Base-by-base conservation (phyloP, 2,888 invertebrate genomes). In the Coelopa pilipes region DNA sequence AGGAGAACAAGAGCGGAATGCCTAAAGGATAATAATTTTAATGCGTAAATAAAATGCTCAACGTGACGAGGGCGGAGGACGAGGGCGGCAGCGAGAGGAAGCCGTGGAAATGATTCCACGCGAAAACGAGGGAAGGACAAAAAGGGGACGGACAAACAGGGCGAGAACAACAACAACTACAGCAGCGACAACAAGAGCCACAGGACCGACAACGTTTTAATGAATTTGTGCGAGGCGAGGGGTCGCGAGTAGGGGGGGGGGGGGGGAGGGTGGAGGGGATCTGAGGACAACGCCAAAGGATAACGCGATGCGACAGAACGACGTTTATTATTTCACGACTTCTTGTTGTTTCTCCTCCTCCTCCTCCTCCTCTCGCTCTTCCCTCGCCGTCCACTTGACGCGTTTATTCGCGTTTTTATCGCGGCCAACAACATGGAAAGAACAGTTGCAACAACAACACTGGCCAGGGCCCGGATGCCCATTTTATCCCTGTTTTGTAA, bases 21-120 rank as follows among this genome's bases (percentile, higher is more conserved):
- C 34, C 12, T 24, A 62, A 62, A 62, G 34, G 63, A n/a, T 24
- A 63, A 63, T 45, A n/a, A 62, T 62, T 63, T 21, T 19, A 67
- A 21, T 50, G 47, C 24, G 63, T 19, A 63, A 12, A 63, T 63
- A 63, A 63, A 19, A 34, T 12, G n/a, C 17, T 53, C 4, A 68
- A 68, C 34, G 53, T 9, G 34, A n/a, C 12, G n/a, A 46, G 19
- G 19, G n/a, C 5, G 12, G 13, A n/a, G 19, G n/a, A 21, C 1
- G 7, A 66, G n/a, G 21, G 17, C 47, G 17, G 1, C 34, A 12
- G 53, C 34, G 7, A 34, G 7, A 34, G 34, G 34, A 34, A 4
- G 34, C 7, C 34, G 34, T 34, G 34, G n/a, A n/a, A 34, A 34
- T 34, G 2, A 34, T 34, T 34, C 34, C 34, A 34, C 34, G n/a